phyloP scores from a whole-genome alignment of 1,140 invertebrate species.

The Maniola jurtina region DNA sequence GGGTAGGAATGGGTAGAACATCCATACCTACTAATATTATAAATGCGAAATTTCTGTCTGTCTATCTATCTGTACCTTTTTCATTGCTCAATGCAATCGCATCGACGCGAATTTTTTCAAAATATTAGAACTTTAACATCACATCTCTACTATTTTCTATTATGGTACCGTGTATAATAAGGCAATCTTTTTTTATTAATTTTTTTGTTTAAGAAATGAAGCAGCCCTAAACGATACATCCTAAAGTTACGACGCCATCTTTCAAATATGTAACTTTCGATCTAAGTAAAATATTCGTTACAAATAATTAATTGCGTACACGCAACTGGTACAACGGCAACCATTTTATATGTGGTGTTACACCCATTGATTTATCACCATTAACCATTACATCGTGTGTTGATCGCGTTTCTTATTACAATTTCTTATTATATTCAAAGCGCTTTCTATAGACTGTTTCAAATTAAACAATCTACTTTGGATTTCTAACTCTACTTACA shows the following conservation, averaged over 20 bases:
- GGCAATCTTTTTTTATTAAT: not conserved
- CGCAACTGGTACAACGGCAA: constrained; percentile 26
- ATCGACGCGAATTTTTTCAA: no score
- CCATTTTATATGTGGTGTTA: constrained; percentile 26
- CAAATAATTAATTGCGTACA: constrained; percentile 40
- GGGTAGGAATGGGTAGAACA: no score
- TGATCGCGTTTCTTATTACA: constrained; percentile 8
- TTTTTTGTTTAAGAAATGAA: not conserved
- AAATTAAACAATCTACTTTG: not conserved
- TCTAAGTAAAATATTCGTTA: constrained; percentile 34
- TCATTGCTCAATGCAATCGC: no score
- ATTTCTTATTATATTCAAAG: constrained; percentile 3
- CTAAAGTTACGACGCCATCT: constrained; percentile 24
- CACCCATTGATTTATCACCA: constrained; percentile 32
- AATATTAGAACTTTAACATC: no score
- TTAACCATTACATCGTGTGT: constrained; percentile 13
- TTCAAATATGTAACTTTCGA: constrained; percentile 27
- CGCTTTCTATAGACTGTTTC: not conserved
- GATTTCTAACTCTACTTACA: no score
- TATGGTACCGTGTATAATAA: no score
- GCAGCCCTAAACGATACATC: constrained; percentile 5
- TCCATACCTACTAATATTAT: no score
- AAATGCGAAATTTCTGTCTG: no score
- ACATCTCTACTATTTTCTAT: no score
- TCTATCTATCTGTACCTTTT: no score